Evolutionary conservation across 1,140 invertebrate genomes (phyloP), one percentile per base, ranked within the genome.

Genomic region (Cryptotermes secundus): DNA sequence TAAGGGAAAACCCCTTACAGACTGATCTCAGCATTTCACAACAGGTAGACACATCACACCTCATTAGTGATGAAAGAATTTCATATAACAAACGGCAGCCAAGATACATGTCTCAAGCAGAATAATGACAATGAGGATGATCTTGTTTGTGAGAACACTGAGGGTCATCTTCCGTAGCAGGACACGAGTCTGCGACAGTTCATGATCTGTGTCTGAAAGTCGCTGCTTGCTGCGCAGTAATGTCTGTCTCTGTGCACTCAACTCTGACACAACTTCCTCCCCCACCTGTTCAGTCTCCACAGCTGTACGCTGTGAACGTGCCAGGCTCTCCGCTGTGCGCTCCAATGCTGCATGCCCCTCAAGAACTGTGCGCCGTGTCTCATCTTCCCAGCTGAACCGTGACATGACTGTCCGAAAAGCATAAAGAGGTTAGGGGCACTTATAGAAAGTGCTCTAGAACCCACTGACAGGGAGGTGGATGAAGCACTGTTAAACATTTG

Each of bases 241-340:
- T 24, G 92, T 89, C 86, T 95, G 94, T 86, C 94, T 89, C 87
- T 95, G 94, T 84, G 88, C 89, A 3, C 92, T 92, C 35, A 95
- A 88, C 87, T 95, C 94, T 83, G 91, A 91, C n/a, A 96, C 91
- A 14, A 96, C 95, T 88, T 95, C 94, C 7, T 92, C 93, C 0
- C 95, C 96, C 86, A 96, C 92, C 87, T 93, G 91, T 89, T 97
- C 96, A 0, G 95, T 96, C 88, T 97, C 95, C 16, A 93, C 91
- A 24, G 96, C 95, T 81, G 95, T 91, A 86, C 93, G 92, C 85
- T 95, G 94, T 3, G 95, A 94, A 85, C 95, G 90, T 3, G 91
- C 90, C 24, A 96, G 90, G 86, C 94, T 95, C 53, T 93, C 92
- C 0, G 92, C 91, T 9, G 94, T 92, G 84, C 94, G 89, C 85